phyloP scores from a whole-genome alignment of 1,140 invertebrate species.

The Pectinophora gossypiella region DNA sequence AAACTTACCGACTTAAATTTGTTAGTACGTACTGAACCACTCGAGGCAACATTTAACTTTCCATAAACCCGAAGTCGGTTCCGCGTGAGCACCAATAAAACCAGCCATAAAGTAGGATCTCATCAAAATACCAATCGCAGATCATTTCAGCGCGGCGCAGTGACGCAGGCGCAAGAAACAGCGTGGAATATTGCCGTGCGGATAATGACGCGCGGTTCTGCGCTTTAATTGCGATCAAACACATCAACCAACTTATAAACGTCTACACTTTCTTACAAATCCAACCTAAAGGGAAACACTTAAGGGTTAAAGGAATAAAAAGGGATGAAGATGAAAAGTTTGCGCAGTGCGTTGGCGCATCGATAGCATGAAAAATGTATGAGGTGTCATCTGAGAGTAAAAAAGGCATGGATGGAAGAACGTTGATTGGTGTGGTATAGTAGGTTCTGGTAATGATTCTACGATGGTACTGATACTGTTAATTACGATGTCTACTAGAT shows the following conservation, averaged over 20 bases:
- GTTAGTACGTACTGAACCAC: no score
- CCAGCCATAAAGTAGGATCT: conserved; percentile 30
- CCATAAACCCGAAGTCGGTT: no score
- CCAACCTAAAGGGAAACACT: no score
- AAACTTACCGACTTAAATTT: no score
- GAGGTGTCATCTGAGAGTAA: conserved; percentile 49
- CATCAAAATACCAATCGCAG: conserved; percentile 64
- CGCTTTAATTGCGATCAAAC: conserved; percentile 68
- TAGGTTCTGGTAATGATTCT: neutral
- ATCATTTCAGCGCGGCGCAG: neutral
- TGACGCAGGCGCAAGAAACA: conserved; percentile 42
- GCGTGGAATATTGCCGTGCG: conserved; percentile 68
- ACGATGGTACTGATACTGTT: no score
- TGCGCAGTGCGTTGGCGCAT: neutral
- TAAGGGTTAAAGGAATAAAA: neutral
- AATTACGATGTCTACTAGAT: no score
- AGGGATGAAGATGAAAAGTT: neutral
- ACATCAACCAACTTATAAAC: conserved; percentile 45
- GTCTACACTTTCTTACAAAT: conserved; percentile 1
- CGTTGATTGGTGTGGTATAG: neutral
- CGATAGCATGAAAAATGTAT: conserved; percentile 64
- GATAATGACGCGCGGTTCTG: conserved; percentile 67
- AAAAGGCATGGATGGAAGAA: conserved; percentile 27
- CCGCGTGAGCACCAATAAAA: no score
- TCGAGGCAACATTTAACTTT: no score